Evolutionary conservation across 2,113 vertebrate genomes (phyloP).

Genomic region (Sporophila hypoxantha): DNA sequence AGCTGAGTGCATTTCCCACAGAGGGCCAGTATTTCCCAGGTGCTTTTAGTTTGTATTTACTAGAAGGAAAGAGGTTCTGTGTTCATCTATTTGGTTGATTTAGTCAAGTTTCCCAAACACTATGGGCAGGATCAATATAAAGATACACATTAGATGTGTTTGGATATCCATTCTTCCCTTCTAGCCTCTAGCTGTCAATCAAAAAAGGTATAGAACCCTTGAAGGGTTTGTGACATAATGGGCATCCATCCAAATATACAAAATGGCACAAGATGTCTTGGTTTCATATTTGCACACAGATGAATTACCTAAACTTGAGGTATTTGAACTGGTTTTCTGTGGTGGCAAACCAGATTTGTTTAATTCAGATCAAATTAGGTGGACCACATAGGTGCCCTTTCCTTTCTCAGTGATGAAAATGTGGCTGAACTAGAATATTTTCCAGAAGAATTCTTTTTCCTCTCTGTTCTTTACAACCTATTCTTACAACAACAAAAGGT

Average conservation of each 20-base stretch:
- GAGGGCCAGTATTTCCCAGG: not conserved
- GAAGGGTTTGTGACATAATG: not conserved
- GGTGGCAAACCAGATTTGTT: not conserved
- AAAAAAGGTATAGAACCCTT: not conserved
- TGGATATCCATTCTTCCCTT: not conserved
- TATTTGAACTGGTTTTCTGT: not conserved
- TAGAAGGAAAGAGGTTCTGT: not conserved
- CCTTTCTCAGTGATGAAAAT: not conserved
- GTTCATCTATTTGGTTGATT: not conserved
- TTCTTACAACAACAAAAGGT: not conserved
- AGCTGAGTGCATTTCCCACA: not conserved
- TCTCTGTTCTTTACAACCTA: not conserved
- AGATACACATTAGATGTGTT: not conserved
- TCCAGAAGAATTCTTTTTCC: not conserved
- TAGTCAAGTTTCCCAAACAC: not conserved
- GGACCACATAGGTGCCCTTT: not conserved
- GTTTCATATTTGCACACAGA: not conserved
- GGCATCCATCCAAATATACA: not conserved
- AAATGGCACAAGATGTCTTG: not conserved
- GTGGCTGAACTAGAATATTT: not conserved
- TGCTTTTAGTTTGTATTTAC: not conserved
- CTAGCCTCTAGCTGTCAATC: not conserved
- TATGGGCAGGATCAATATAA: not conserved
- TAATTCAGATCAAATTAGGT: not conserved
- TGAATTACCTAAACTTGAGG: not conserved